Evolutionary conservation across 2,888 invertebrate genomes (phyloP), one percentile per base, ranked within the genome.

Genomic region (Rhimphoctona megacephalus): DNA sequence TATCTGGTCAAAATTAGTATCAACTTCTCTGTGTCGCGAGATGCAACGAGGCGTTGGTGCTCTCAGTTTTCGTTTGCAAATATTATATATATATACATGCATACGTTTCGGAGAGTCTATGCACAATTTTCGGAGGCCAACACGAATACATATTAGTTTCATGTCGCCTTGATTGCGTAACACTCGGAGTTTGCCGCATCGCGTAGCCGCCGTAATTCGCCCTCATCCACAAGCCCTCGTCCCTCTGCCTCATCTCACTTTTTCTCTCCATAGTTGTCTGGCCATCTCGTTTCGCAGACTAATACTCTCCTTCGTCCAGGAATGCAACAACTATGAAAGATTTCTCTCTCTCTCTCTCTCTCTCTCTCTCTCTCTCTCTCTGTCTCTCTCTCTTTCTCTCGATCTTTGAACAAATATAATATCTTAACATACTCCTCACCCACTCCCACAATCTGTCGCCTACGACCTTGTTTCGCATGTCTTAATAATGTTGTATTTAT

Each of bases 71-170:
- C 79, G 61, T 73, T 73, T 67, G 64, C 22, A 70, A n/a, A 64
- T 64, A 54, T 61, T 36, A 14, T 77, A 64, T 49, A 49, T 30
- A 36, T 74, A 49, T n/a, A 22, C 25, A 36, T 52, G 19, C 36
- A 66, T 76, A 46, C 33, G 22, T 46, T 77, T 64, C 33, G 49
- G 64, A 81, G 46, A 54, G 66, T 67, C 64, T 66, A 74, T 70
- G 70, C 76, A 70, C 25, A 73, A 78, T 79, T 84, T 74, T 69
- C 73, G 89, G 86, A 88, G 90, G 88, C 88, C 89, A 89, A 91
- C 90, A 89, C 90, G 90, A 90, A 92, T 90, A 25, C 70, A 57
- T 90, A 91, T 92, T 90, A 91, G 90, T 91, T 92, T 91, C 90
- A 90, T 91, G 90, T 73, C 22, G 57, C 61, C 89, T 85, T 88